phyloP scores from a whole-genome alignment of 2,113 vertebrate genomes.

The Felis chaus region DNA sequence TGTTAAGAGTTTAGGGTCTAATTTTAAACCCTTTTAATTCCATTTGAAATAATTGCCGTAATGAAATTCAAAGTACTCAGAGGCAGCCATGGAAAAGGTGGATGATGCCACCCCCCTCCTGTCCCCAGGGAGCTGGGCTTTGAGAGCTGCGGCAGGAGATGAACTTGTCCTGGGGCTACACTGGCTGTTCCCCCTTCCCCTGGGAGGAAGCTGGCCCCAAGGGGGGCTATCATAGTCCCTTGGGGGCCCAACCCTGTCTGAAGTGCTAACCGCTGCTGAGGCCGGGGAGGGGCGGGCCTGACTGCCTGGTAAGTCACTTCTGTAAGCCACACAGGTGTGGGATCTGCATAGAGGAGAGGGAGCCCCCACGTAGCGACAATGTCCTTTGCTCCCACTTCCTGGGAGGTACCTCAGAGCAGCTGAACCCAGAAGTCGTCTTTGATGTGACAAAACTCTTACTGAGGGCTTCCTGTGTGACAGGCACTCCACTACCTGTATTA shows the following conservation, averaged over 20 bases:
- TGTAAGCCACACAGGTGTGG: neutral
- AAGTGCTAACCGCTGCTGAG: neutral
- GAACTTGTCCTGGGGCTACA: neutral
- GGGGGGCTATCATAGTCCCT: neutral
- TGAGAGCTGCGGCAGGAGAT: neutral
- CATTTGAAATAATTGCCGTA: slow-evolving; percentile 82
- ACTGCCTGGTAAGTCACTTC: neutral
- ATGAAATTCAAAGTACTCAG: slow-evolving; percentile 80
- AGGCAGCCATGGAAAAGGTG: slow-evolving; percentile 67
- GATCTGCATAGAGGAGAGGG: neutral
- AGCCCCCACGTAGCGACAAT: neutral
- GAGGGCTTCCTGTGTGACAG: neutral
- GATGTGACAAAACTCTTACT: neutral
- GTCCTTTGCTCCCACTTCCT: neutral
- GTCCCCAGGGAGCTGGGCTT: slow-evolving; percentile 34
- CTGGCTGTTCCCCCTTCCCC: neutral
- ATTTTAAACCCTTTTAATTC: slow-evolving; percentile 83
- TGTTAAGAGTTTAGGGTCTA: slow-evolving; percentile 81
- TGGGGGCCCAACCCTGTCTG: neutral
- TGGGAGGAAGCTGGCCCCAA: neutral
- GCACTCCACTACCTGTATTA: neutral
- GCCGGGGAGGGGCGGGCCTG: neutral
- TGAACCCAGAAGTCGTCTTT: neutral
- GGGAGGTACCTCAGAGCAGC: neutral
- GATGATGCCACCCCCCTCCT: neutral